Base-by-base conservation (phyloP, 1,140 invertebrate genomes). In the Copidosoma floridanum region DNA sequence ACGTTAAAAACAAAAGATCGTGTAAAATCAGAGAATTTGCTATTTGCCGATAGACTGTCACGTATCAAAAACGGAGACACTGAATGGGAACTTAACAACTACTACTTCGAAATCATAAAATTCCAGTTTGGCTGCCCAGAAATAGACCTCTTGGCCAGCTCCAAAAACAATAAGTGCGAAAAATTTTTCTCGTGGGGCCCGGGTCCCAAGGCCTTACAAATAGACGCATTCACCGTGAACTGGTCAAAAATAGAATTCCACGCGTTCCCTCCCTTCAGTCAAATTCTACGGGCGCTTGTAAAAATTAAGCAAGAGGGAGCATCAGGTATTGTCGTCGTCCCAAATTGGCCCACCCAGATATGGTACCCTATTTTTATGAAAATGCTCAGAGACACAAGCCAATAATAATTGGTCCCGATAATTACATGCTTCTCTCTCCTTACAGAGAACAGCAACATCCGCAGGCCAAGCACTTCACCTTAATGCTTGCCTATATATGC, bases 141-240 rank as follows among this genome's bases (percentile, higher is more conserved):
- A 10, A 64, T 75, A n/a, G 70, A 72, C 63, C 20, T 70, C 7
- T 73, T 74, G 58, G 70, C 72, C 1, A 65, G 56, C 1, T 61
- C 48, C 54, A n/a, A 24, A 21, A 74, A 74, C 57, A 53, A 14
- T 2, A 73, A 73, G 65, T 68, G 65, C 50, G 16, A 64, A 40
- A 32, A 50, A 37, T 74, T 65, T 64, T 50, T 26, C 32, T 51
- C 57, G 3, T 21, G 57, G 18, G 16, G 21, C 1, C 50, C 50
- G 18, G 50, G 47, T 26, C 1, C 14, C 7, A 7, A 38, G 26
- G 50, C 43, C 2, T 1, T 11, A 2, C 12, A 12, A 12, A 27
- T 60, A n/a, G 50, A 60, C 26, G 57, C 41, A 8, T 63, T 63
- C 32, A 54, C 41, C 2, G 24, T 55, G 4, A 21, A 35, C 11